A percentile compares a stretch with the other conserved stretches of the same genome.
Evolutionary conservation across 2,888 invertebrate species (phyloP).

Genomic region (Watsonalla cultraria): DNA sequence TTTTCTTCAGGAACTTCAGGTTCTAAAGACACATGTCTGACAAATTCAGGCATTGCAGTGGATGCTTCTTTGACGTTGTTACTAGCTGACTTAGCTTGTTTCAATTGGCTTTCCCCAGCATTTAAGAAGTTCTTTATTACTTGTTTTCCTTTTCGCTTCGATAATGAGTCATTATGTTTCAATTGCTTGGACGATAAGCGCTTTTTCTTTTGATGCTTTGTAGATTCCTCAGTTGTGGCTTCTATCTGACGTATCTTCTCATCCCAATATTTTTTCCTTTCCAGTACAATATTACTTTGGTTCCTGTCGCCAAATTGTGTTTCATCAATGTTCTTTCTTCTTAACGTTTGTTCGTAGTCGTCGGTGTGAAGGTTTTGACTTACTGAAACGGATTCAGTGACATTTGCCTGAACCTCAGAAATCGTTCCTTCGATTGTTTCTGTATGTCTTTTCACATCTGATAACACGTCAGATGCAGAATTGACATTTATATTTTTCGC

Average conservation of each 20-base stretch:
- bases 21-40: slow-evolving; percentile 13
- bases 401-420: slow-evolving; percentile 76
- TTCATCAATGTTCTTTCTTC: slow-evolving; percentile 26
- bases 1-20: slow-evolving; percentile 30
- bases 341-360: slow-evolving; percentile 20
- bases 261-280: slow-evolving; percentile 74
- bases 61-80: slow-evolving; percentile 11
- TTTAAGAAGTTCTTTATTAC: slow-evolving; percentile 57
- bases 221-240: slow-evolving; percentile 55
- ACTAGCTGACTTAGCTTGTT: slow-evolving; percentile 5
- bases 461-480: slow-evolving; percentile 66
- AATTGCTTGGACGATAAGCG: slow-evolving; percentile 49
- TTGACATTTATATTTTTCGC: slow-evolving; percentile 52
- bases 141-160: slow-evolving; percentile 65
- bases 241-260: slow-evolving; percentile 67
- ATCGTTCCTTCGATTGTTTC: slow-evolving; percentile 61
- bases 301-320: slow-evolving; percentile 48
- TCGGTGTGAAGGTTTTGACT: slow-evolving; percentile 63
- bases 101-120: slow-evolving; percentile 33
- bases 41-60: slow-evolving; percentile 19
- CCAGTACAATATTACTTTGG: slow-evolving; percentile 58
- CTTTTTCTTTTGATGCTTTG: slow-evolving; percentile 48
- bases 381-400: slow-evolving; percentile 75
- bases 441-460: slow-evolving; percentile 75
- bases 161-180: slow-evolving; percentile 62